Evolutionary conservation across 2,888 invertebrate species (phyloP), one percentile per base, ranked within the genome.

Genomic region (Hyalella azteca): DNA sequence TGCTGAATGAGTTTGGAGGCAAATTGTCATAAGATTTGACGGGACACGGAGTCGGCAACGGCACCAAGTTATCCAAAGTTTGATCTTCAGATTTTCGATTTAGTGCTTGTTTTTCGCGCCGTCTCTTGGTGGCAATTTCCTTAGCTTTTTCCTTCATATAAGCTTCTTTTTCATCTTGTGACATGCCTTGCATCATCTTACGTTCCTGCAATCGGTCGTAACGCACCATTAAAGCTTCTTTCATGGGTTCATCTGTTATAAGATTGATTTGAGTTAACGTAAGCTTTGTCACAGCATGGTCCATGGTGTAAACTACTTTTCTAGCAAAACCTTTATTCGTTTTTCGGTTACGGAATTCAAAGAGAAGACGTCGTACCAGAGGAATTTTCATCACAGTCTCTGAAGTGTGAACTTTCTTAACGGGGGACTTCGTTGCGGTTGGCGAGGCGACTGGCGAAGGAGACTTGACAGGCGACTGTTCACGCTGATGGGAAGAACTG

Each of bases 1-100:
- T 88, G 48, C 89, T 88, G 86, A 88, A 88, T 78, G 86, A 79
- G 60, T 87, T 87, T 83, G 88, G 87, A 2, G 88, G 87, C 41
- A 89, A 77, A 19, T 45, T 75, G n/a, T 87, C 87, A 45, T 88
- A 88, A 11, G 88, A 41, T 13, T 15, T 22, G 15, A 50, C 50
- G 19, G 77, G 50, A 19, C 36, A 36, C 19, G 82, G 82, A 40
- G 45, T 29, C 13, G 82, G 82, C 13, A 82, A 79, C 9, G 82
- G 81, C 26, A 78, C 77, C 19, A 81, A 59, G 45, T 79, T 48
- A 0, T 11, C 1, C 7, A 82, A 66, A 29, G 78, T 45, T 48
- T 80, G 80, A 26, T 82, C 82, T 39, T 82, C 82, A 9, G 50
- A 73, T 75, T 82, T 82, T 40, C 66, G 73, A 32, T 82, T 82